Base-by-base conservation (phyloP, 2,888 invertebrate genomes). In the Opisthograptis luteolata region DNA sequence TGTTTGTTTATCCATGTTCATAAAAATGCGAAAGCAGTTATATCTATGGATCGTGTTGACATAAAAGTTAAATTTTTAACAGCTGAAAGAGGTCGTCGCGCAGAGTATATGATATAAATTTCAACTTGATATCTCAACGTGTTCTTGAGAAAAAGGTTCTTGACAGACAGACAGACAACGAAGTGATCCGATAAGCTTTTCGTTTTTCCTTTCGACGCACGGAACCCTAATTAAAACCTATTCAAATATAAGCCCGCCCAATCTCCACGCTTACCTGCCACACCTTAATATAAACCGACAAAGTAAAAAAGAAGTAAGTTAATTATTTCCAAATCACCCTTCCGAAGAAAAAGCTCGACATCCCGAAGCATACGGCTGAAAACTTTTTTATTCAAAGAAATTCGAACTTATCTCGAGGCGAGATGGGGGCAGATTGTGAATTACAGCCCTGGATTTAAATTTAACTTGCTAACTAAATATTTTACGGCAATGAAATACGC, bases 361-460 rank as follows among this genome's bases (percentile, higher is more conserved):
- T 41, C 28, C 42, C 44, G 48, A 46, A 46, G 47, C 55, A 53
- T 55, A 53, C 50, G 47, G 15, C 36, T 28, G 22, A 47, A 48
- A 40, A 46, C 39, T 51, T 66, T 70, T 60, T 69, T 64, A 65
- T 60, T 64, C 59, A 52, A 51, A 53, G 49, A 62, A 62, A 64
- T 64, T 60, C 57, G 46, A 65, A 65, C 56, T 70, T 66, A 64
- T 60, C 55, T 59, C 49, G 34, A 56, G 20, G 27, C 54, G 42
- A 49, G 49, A 53, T 60, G 53, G 41, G 62, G 54, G 62, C 60
- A 70, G 61, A 70, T 71, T 64, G 66, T 60, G 62, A 71, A 70
- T 70, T 70, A 70, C 68, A 48, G 47, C 58, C 60, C 53, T 40
- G 35, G 57, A 59, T 56, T 66, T 71, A 66, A n/a, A 73, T 70